These are phyloP conservation scores for Phania funesta DNA, from an alignment of 2,888 invertebrate genomes.

Conservation along the genomic window DNA sequence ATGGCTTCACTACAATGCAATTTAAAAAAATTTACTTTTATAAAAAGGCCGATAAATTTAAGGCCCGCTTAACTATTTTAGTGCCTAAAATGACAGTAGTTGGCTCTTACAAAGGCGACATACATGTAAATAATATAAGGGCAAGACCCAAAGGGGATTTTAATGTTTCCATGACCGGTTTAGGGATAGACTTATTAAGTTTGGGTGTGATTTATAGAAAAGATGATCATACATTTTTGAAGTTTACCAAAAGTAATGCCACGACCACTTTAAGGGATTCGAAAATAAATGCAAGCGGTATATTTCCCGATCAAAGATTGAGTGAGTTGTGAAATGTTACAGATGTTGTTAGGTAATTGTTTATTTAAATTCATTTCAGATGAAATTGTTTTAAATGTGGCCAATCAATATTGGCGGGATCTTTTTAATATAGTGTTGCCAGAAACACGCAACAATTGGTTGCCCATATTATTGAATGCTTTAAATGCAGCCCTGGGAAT, in stretches of 20 bases:
- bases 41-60: conserved; percentile 69
- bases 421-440: conserved; percentile 82
- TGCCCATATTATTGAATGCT: conserved; percentile 74
- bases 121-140: conserved; percentile 83
- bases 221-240: conserved; percentile 82
- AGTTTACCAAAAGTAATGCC: conserved; percentile 83
- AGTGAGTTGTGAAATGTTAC: conserved; percentile 82
- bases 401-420: conserved; percentile 83
- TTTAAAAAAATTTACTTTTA: conserved; percentile 82
- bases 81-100: conserved; percentile 82
- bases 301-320: conserved; percentile 84
- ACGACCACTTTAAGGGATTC: conserved; percentile 84
- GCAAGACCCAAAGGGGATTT: conserved; percentile 83
- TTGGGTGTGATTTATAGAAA: conserved; percentile 82
- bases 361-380: conserved; percentile 68
- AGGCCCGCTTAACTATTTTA: conserved; percentile 80
- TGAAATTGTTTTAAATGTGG: conserved; percentile 79
- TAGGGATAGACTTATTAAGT: conserved; percentile 66
- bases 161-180: conserved; percentile 83
- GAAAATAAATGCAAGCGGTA: conserved; percentile 83
- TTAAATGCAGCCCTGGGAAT: conserved; percentile 75
- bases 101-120: conserved; percentile 84
- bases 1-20: conserved; percentile 82
- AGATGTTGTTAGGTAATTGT: neutral
- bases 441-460: conserved; percentile 77